Conservation (phyloP, 2,113 vertebrate genomes). For the Holacanthus passer region DNA sequence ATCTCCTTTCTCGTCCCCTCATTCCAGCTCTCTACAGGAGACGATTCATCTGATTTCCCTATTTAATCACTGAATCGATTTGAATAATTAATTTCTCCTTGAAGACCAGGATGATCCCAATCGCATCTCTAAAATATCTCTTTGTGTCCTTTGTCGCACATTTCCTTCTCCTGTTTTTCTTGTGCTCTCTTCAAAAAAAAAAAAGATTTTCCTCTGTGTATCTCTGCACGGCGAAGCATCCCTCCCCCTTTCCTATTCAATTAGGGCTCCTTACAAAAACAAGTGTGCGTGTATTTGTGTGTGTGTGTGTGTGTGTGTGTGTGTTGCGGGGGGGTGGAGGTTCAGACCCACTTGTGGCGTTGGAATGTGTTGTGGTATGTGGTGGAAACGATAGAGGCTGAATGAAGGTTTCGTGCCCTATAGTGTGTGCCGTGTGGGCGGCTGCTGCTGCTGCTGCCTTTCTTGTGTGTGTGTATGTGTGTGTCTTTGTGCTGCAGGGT, state of each 20-base stretch:
- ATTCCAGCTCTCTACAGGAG: conserved; percentile 30
- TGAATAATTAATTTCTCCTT: conserved; percentile 42
- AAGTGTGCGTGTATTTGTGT: not conserved
- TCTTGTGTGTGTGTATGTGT: conserved; percentile 36
- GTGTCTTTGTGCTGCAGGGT: conserved; percentile 78
- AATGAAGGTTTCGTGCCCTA: conserved; percentile 57
- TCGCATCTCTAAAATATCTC: not conserved
- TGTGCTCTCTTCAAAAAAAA: not conserved
- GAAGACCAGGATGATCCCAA: not conserved
- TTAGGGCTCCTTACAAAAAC: conserved; percentile 32
- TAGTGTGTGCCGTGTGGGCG: conserved; percentile 57
- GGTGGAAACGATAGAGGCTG: conserved; percentile 39
- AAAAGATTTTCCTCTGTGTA: not conserved
- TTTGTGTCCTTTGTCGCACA: not conserved
- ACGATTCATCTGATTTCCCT: not conserved
- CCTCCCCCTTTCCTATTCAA: conserved; percentile 4
- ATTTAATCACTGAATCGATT: conserved; percentile 56
- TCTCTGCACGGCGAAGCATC: not conserved
- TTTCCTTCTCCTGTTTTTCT: not conserved
- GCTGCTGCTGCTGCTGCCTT: conserved; percentile 46
- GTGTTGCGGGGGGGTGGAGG: conserved; percentile 31
- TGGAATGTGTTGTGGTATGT: conserved; percentile 61
- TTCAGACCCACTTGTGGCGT: conserved; percentile 44
- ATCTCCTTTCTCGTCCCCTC: conserved; percentile 39
- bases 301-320: not conserved